phyloP scores from a whole-genome alignment of 2,797 vertebrate genomes.

The Dryobates pubescens region DNA sequence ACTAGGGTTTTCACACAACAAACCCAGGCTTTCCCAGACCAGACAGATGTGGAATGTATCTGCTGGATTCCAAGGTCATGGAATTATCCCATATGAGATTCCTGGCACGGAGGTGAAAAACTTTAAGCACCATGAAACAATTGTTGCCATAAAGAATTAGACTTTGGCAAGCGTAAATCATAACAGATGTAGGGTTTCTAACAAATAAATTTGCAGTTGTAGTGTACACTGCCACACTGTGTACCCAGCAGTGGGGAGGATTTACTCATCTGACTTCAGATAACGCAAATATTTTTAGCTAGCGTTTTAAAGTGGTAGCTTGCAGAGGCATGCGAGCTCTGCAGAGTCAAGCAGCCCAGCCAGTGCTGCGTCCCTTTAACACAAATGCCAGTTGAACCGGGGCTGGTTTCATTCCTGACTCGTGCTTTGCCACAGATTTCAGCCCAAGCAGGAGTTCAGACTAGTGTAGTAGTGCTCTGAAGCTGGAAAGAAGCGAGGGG shows the following conservation, averaged over 20 bases:
- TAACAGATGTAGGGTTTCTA: slow-evolving; percentile 72
- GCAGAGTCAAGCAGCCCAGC: background rate
- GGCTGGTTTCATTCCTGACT: background rate
- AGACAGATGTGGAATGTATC: slow-evolving; percentile 89
- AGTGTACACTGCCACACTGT: slow-evolving; percentile 16
- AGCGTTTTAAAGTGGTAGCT: slow-evolving; percentile 34
- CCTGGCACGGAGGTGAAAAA: slow-evolving; percentile 76
- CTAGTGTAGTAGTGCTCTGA: background rate
- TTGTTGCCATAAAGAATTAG: slow-evolving; percentile 74
- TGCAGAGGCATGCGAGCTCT: slow-evolving; percentile 3
- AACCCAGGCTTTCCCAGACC: slow-evolving; percentile 84
- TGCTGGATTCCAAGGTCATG: slow-evolving; percentile 85
- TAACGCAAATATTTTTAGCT: slow-evolving; percentile 46
- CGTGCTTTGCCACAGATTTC: slow-evolving; percentile 11
- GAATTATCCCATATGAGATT: slow-evolving; percentile 85
- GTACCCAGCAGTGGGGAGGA: slow-evolving; percentile 21
- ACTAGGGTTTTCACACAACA: slow-evolving; percentile 73
- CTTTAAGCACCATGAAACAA: slow-evolving; percentile 71
- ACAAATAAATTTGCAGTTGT: slow-evolving; percentile 68
- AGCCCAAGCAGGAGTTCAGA: background rate
- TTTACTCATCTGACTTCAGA: slow-evolving; percentile 52
- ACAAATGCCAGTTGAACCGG: background rate
- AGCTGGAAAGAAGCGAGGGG: slow-evolving; percentile 3
- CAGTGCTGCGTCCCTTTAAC: slow-evolving; percentile 5
- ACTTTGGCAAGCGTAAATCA: slow-evolving; percentile 73